Conservation (phyloP, 2,113 vertebrate genomes). For the Rafetus swinhoei region DNA sequence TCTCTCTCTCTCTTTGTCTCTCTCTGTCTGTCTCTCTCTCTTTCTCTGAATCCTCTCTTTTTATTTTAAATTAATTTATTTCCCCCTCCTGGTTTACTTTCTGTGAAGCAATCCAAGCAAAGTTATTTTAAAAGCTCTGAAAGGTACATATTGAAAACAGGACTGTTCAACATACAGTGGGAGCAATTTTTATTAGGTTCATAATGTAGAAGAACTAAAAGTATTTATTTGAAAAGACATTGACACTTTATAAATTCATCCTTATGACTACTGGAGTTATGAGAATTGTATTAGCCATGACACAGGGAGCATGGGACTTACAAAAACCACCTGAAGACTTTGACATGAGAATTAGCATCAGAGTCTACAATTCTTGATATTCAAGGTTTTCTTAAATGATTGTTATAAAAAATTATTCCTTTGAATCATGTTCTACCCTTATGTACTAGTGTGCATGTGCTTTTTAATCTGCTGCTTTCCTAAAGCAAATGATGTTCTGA, state of each 20-base stretch:
- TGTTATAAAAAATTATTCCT: not conserved
- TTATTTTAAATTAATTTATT: not conserved
- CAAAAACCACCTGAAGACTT: not conserved
- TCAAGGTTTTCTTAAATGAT: not conserved
- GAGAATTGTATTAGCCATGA: not conserved
- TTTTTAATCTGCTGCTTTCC: not conserved
- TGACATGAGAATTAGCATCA: not conserved
- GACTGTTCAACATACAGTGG: not conserved
- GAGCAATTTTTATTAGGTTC: not conserved
- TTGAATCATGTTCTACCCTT: not conserved
- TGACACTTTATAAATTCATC: not conserved
- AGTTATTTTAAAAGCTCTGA: not conserved
- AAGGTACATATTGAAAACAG: not conserved
- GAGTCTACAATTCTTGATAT: not conserved
- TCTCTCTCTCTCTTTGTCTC: not conserved
- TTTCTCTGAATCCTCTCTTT: not conserved
- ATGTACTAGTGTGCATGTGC: not conserved
- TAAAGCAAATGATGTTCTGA: not conserved
- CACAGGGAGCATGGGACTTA: not conserved
- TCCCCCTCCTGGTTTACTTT: not conserved
- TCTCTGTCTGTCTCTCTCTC: not conserved
- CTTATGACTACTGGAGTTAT: not conserved
- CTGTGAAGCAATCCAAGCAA: not conserved
- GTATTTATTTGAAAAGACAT: not conserved
- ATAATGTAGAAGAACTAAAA: not conserved